Conservation (phyloP, 2,113 vertebrate genomes). For the Antidorcas marsupialis region DNA sequence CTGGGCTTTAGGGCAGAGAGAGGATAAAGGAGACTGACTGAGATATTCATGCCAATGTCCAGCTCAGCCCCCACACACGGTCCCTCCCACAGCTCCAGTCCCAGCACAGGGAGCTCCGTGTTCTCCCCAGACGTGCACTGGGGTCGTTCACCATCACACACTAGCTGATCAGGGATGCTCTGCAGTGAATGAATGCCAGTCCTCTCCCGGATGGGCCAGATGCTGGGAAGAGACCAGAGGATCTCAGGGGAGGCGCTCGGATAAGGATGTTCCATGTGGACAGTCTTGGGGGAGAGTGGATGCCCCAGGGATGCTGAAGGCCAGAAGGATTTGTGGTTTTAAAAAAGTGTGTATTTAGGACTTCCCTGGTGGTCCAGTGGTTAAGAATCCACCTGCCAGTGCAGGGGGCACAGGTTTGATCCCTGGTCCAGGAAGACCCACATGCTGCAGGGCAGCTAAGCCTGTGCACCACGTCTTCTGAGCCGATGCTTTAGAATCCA, state of each 20-base stretch:
- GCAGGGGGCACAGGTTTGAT: neutral
- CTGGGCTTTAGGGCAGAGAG: neutral
- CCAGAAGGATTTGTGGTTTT: neutral
- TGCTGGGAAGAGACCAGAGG: neutral
- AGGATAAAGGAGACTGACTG: neutral
- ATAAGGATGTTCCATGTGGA: neutral
- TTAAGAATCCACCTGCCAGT: neutral
- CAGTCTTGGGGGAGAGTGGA: neutral
- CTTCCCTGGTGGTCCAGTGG: neutral
- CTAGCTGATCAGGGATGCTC: neutral
- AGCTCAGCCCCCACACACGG: rapidly evolving
- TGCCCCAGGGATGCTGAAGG: neutral
- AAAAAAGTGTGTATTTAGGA: neutral
- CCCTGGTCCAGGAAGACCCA: neutral
- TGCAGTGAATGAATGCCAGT: too few species aligned
- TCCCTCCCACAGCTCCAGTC: neutral
- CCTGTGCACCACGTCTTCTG: neutral
- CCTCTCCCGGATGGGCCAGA: rapidly evolving
- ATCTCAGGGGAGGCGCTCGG: neutral
- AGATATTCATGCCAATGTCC: rapidly evolving
- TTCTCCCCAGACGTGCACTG: rapidly evolving
- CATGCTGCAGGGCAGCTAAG: neutral
- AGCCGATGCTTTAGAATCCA: neutral
- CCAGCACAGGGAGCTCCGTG: rapidly evolving
- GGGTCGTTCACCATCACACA: neutral